Evolutionary conservation across 1,140 invertebrate species (phyloP).

Genomic region (Temnothorax nylanderi): DNA sequence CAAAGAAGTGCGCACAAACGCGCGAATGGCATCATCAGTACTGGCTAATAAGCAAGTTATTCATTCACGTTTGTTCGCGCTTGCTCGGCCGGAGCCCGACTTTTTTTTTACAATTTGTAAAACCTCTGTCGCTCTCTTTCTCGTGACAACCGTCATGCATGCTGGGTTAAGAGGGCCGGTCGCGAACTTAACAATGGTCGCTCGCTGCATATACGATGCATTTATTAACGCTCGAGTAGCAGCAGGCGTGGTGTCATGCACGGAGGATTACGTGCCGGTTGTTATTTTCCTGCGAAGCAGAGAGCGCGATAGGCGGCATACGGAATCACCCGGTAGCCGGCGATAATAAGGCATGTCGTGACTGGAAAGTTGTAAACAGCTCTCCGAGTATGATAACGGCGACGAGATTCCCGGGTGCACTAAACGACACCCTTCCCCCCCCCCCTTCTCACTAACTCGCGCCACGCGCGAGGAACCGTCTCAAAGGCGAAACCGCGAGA

Average conservation of each 20-base stretch:
- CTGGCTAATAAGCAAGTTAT: not conserved
- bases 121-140: not conserved
- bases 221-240: slow-evolving; percentile 48
- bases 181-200: slow-evolving; percentile 29
- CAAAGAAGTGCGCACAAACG: not conserved
- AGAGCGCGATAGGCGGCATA: slow-evolving; percentile 30
- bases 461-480: not conserved
- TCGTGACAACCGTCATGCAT: not conserved
- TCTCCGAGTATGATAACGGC: slow-evolving; percentile 39
- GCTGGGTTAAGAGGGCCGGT: not conserved
- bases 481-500: not conserved
- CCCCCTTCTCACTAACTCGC: not conserved
- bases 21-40: not conserved
- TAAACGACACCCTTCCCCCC: not conserved
- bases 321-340: not conserved
- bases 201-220: slow-evolving; percentile 39
- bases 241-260: slow-evolving; percentile 46
- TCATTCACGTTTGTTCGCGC: not conserved
- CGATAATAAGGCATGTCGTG: slow-evolving; percentile 58
- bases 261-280: slow-evolving; percentile 51
- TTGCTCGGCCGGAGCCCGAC: not conserved
- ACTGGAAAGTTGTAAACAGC: slow-evolving; percentile 60
- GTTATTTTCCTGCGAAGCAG: slow-evolving; percentile 48
- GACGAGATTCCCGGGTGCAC: slow-evolving; percentile 30
- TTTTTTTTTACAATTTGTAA: not conserved